Evolutionary conservation across 2,888 invertebrate species (phyloP), one percentile per base, ranked within the genome.

Genomic region (Noctua pronuba): DNA sequence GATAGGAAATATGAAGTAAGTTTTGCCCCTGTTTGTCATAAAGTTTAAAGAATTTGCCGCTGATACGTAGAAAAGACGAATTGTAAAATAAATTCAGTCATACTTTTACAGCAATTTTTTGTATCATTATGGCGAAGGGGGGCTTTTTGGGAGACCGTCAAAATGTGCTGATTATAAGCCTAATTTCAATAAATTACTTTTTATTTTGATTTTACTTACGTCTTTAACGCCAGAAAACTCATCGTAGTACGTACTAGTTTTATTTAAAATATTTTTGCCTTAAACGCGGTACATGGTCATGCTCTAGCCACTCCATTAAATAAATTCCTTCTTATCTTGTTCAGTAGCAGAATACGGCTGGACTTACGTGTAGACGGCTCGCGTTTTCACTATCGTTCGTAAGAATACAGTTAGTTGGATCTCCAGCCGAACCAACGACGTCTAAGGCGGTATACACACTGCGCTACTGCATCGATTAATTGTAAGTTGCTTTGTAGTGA

Each of bases 321-420:
- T 75, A 75, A 79, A 75, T 75, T 75, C 69, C 62, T 66, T 35
- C 58, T 82, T 84, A 84, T 85, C 85, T 78, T 55, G 55, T 73
- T 38, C 86, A 58, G 84, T 84, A 86, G 84, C 86, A 73, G 75
- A 85, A 69, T 49, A 82, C 67, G 72, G 52, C 79, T 68, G 71
- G 52, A 68, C 75, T 79, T 79, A 76, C 78, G 82, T 87, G 83
- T 80, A 81, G 83, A 82, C 81, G 76, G 73, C 78, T 80, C 16
- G 35, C 38, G 82, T 83, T 88, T 88, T 88, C 88, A 88, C 88
- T 88, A 87, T 88, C 88, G 82, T 88, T 87, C 62, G 80, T 73
- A 68, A 18, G 55, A 82, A 85, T 88, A 88, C 88, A 88, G 88
- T 88, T 88, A 88, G 58, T 80, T 81, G 77, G 66, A 79, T 79